Evolutionary conservation across 2,888 invertebrate genomes (phyloP).

Genomic region (Acrobasis repandana): DNA sequence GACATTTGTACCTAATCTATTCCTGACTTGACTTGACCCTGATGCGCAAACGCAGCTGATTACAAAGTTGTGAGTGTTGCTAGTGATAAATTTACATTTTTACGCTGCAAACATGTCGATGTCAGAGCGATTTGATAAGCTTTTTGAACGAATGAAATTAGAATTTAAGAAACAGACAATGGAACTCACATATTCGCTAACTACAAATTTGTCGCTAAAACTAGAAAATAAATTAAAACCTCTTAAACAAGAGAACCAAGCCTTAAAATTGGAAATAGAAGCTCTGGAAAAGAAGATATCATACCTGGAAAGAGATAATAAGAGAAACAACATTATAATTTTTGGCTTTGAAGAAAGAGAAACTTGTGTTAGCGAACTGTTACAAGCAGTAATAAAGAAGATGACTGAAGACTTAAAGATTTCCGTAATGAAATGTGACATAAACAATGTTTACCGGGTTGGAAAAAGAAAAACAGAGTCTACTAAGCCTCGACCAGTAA

Average conservation of each 20-base stretch:
- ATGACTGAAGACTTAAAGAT: constrained; percentile 4
- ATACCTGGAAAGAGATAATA: constrained; percentile 15
- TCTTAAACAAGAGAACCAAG: constrained; percentile 11
- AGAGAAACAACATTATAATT: constrained; percentile 20
- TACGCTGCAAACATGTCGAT: neutral
- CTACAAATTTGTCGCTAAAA: neutral
- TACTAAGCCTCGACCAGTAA: constrained; percentile 14
- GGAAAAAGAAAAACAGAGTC: constrained; percentile 7
- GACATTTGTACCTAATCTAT: neutral
- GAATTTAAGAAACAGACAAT: constrained; percentile 20
- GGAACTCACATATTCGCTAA: constrained; percentile 9
- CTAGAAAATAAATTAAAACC: constrained; percentile 15
- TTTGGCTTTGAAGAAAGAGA: constrained; percentile 18
- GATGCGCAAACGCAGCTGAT: constrained; percentile 1
- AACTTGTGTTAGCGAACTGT: constrained; percentile 5
- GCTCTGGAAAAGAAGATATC: constrained; percentile 8
- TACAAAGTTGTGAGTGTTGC: constrained; percentile 1
- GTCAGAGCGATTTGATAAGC: constrained; percentile 22
- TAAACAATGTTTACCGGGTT: constrained; percentile 18
- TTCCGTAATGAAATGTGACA: neutral
- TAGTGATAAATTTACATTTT: neutral
- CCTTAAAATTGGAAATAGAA: constrained; percentile 12
- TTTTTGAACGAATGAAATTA: constrained; percentile 23
- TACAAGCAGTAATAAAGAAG: neutral
- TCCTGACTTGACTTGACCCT: neutral